phyloP scores from a whole-genome alignment of 2,113 vertebrate genomes.

The Bostrychus sinensis region DNA sequence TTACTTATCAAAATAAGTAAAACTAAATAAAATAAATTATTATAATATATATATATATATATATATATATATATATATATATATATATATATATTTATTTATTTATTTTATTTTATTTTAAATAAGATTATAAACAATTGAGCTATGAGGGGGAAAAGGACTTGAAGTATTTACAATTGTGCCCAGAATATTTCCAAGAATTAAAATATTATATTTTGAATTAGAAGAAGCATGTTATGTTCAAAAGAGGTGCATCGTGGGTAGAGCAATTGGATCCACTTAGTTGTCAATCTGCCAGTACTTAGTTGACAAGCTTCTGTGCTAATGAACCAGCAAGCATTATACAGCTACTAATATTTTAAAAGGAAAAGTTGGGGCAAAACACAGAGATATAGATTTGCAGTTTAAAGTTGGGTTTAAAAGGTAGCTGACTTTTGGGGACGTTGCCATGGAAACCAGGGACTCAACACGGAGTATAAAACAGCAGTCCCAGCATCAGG shows the following conservation, averaged over 20 bases:
- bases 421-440: slow-evolving; percentile 6
- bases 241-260: slow-evolving; percentile 58
- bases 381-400: slow-evolving; percentile 7
- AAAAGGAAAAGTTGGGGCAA: neutral
- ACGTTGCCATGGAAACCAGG: slow-evolving; percentile 41
- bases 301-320: slow-evolving; percentile 34
- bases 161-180: slow-evolving; percentile 38
- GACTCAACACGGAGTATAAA: slow-evolving; percentile 41
- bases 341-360: slow-evolving; percentile 3
- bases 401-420: slow-evolving; percentile 6
- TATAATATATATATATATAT: too few relatives aligned
- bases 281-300: slow-evolving; percentile 57
- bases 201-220: slow-evolving; percentile 28
- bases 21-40: too few relatives aligned
- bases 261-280: slow-evolving; percentile 48
- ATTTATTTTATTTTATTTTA: too few relatives aligned
- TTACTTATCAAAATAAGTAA: slow-evolving; percentile 31
- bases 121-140: too few relatives aligned
- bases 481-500: slow-evolving; percentile 29
- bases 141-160: slow-evolving; percentile 23
- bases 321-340: slow-evolving; percentile 37
- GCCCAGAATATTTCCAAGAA: slow-evolving; percentile 38
- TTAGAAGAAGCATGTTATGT: slow-evolving; percentile 43
- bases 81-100: too few relatives aligned
- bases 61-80: too few relatives aligned